Conservation (phyloP, 2,113 vertebrate species). For the Grantiella picta region DNA sequence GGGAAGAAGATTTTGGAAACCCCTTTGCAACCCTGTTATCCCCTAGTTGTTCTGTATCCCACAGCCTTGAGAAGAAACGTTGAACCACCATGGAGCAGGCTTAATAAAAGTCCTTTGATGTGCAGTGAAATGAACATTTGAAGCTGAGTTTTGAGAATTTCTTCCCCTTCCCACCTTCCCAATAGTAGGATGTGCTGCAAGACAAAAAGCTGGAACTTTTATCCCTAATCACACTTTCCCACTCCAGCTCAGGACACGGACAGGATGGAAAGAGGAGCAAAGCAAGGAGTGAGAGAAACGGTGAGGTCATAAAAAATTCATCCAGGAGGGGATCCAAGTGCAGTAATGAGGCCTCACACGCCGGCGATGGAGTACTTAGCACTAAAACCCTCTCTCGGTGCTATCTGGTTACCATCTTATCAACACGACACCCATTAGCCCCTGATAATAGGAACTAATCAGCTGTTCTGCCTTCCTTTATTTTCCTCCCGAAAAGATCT, state of each 20-base stretch:
- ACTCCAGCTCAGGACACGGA: not conserved
- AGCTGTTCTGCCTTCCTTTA: constrained; percentile 72
- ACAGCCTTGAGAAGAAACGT: not conserved
- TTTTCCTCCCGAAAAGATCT: constrained; percentile 66
- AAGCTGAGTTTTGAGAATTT: not conserved
- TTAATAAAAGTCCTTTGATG: not conserved
- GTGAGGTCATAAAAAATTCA: constrained; percentile 82
- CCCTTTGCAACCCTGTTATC: not conserved
- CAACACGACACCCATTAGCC: constrained; percentile 81
- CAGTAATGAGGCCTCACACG: constrained; percentile 77
- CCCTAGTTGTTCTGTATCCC: not conserved
- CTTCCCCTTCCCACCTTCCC: not conserved
- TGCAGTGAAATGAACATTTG: not conserved
- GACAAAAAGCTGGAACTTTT: not conserved
- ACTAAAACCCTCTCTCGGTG: constrained; percentile 72
- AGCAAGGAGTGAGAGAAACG: constrained; percentile 38
- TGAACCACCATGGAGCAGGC: not conserved
- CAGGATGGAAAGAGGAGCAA: not conserved
- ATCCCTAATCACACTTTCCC: not conserved
- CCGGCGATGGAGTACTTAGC: constrained; percentile 77
- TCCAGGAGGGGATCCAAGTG: constrained; percentile 71
- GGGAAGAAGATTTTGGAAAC: not conserved
- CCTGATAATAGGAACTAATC: constrained; percentile 77
- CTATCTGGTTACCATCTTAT: constrained; percentile 82
- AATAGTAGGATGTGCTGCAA: not conserved